Base-by-base conservation (phyloP, 2,113 vertebrate species). In the Takifugu flavidus region DNA sequence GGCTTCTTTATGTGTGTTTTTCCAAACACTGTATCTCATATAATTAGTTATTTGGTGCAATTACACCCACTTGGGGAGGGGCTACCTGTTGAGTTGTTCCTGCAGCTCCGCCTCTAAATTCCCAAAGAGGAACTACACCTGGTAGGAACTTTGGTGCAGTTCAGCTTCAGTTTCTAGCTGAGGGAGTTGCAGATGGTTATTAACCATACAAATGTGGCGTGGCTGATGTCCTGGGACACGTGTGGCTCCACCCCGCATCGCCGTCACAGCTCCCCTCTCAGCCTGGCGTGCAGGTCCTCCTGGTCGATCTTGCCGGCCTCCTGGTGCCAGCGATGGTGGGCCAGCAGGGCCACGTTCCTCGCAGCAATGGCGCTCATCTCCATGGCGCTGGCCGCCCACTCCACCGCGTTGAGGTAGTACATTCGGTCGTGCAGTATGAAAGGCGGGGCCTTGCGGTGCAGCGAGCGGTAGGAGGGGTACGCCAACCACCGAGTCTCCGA, bases 291-390 rank as follows among this genome's bases (percentile, higher is more conserved):
- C 62, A 99, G 80, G 62, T 89, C 91, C 8, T 97, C 94, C 75
- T 96, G 97, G 83, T 98, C 92, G 0, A 96, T 65, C 85, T 67
- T 92, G 49, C 59, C 20, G 0, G 8, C 1, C 66, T 91, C 82
- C 1, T 74, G 60, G 1, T 94, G 87, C 97, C 97, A 99, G 53
- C 78, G 95, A 72, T 98, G 94, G 65, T 93, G 92, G 4, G 94
- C 93, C 0, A 99, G 90, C 47, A 98, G 91, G 0, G 91, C 96
- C 0, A 88, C 69, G 2, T 99, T 99, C 50, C 94, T 89, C 62
- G 92, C 96, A 0, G 95, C 87, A 3, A 99, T 88, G 54, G 92
- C 91, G 0, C 93, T 95, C 93, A 98, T 93, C 81, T 99, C 97
- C 93, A 98, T 92, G 80, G 94, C 91, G 0, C 96, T 96, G 0